Evolutionary conservation across 2,888 invertebrate species (phyloP).

Genomic region (Allolobophora icterica): DNA sequence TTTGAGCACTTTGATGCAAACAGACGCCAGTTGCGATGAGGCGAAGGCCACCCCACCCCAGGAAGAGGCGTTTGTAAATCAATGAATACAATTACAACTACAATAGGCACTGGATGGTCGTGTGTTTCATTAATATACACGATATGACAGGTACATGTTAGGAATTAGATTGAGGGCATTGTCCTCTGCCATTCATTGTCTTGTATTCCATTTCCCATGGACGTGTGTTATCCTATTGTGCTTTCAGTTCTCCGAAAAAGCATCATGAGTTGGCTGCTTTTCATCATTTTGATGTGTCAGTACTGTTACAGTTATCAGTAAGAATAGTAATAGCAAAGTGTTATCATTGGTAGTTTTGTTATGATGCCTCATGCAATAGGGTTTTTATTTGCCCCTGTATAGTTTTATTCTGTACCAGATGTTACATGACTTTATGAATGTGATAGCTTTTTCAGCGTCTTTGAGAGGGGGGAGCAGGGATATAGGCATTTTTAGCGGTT

Average conservation of each 20-base stretch:
- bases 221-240: background rate
- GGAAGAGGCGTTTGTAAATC: background rate
- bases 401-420: background rate
- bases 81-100: background rate
- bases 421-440: background rate
- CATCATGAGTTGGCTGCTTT: constrained; percentile 63
- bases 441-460: too few relatives aligned
- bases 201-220: background rate
- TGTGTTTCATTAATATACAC: too few relatives aligned
- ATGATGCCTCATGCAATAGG: background rate
- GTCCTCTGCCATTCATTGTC: background rate
- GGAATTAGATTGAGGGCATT: background rate
- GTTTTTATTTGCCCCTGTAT: too few relatives aligned
- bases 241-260: constrained; percentile 62
- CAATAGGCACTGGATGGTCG: background rate
- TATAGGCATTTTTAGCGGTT: too few relatives aligned
- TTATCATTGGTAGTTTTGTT: background rate
- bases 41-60: too few relatives aligned
- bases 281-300: constrained; percentile 37
- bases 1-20: too few relatives aligned
- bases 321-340: background rate
- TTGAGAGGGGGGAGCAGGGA: too few relatives aligned
- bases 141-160: background rate
- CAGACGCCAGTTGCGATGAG: too few relatives aligned
- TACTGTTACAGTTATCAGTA: background rate